Conservation (phyloP, 2,888 invertebrate genomes). For the Stenodera caucasica region DNA sequence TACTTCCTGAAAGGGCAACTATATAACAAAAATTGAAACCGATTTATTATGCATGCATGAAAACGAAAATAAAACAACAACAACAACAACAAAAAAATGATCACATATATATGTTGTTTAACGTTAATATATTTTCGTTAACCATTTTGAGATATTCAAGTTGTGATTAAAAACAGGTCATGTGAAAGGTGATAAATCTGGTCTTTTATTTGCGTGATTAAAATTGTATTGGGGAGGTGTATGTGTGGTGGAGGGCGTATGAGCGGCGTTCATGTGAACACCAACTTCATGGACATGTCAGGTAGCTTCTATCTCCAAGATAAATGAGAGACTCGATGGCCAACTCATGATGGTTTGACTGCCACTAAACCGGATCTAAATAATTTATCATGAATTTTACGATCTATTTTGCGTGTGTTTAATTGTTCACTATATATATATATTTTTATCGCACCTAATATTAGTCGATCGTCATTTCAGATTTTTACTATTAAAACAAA, state of each 20-base stretch:
- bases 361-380: slow-evolving; percentile 39
- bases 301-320: slow-evolving; percentile 43
- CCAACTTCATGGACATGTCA: slow-evolving; percentile 38
- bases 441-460: slow-evolving; percentile 17
- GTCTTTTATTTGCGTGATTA: slow-evolving; percentile 44
- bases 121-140: too few species aligned
- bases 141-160: background rate
- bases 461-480: slow-evolving; percentile 5
- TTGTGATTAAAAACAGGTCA: slow-evolving; percentile 26
- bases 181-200: slow-evolving; percentile 45
- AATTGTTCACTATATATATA: slow-evolving; percentile 33
- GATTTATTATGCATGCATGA: background rate
- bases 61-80: background rate
- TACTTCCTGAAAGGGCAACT: slow-evolving; percentile 7
- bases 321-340: slow-evolving; percentile 42
- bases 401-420: slow-evolving; percentile 39
- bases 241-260: too few species aligned
- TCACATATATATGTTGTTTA: background rate
- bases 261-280: slow-evolving; percentile 42
- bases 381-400: slow-evolving; percentile 40
- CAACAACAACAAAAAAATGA: background rate
- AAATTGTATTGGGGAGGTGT: slow-evolving; percentile 35
- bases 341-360: slow-evolving; percentile 40
- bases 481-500: background rate
- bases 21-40: slow-evolving; percentile 3